Evolutionary conservation across 2,888 invertebrate species (phyloP).

Genomic region (Plebejus argus): DNA sequence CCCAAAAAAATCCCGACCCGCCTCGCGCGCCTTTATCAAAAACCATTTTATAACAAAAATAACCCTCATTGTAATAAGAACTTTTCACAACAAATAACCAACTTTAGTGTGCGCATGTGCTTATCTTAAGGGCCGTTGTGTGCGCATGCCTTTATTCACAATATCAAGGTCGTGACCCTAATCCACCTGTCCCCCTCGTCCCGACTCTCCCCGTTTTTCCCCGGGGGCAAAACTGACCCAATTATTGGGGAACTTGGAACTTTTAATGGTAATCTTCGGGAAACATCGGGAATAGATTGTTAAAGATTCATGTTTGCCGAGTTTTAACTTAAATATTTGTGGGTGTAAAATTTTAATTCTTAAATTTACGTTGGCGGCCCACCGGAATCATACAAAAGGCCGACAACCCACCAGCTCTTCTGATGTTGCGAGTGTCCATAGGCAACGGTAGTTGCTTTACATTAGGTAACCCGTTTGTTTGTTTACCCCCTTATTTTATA

Average conservation of each 20-base stretch:
- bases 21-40: no score
- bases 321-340: background rate
- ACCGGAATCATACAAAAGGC: background rate
- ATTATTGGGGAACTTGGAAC: background rate
- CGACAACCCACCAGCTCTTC: no score
- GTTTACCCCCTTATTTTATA: no score
- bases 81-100: background rate
- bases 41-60: background rate
- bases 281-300: background rate
- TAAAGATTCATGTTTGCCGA: background rate
- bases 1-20: no score
- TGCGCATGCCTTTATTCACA: conserved; percentile 29
- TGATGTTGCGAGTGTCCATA: no score
- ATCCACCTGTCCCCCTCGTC: conserved; percentile 40
- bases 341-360: background rate
- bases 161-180: conserved; percentile 45
- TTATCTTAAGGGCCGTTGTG: conserved; percentile 5
- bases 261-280: conserved; percentile 8
- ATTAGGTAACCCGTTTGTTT: no score
- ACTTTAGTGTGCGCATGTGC: conserved; percentile 11
- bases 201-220: background rate
- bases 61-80: background rate
- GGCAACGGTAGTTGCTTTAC: no score
- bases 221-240: conserved; percentile 3
- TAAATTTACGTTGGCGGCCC: background rate